Conservation (phyloP, 2,888 invertebrate genomes). For the Junonia oenone region DNA sequence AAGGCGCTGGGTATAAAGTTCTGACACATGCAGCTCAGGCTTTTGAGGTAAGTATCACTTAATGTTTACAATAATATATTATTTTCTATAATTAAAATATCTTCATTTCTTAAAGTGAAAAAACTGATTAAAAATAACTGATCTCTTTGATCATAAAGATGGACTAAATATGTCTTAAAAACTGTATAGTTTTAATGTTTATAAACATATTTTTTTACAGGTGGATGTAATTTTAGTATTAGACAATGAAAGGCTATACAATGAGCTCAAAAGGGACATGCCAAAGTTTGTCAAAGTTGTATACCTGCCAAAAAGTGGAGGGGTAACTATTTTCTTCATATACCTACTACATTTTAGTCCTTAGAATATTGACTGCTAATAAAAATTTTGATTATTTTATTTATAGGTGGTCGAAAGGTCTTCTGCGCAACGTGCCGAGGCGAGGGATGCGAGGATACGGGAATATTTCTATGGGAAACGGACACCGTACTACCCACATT, state of each 20-base stretch:
- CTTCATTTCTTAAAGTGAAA: no score
- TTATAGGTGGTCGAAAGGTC: constrained; percentile 91
- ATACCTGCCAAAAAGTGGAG: constrained; percentile 96
- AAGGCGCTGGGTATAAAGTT: constrained; percentile 92
- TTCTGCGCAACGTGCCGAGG: constrained; percentile 84
- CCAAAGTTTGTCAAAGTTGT: constrained; percentile 96
- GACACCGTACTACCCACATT: constrained; percentile 93
- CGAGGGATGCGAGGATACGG: constrained; percentile 88
- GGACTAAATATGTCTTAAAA: not conserved
- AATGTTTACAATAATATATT: no score
- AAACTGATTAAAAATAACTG: no score
- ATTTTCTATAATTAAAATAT: no score
- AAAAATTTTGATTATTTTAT: not conserved
- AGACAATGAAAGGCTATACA: constrained; percentile 97
- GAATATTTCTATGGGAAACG: constrained; percentile 97
- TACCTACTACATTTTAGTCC: no score
- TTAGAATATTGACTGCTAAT: no score
- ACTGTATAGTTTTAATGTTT: not conserved
- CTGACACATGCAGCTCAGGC: constrained; percentile 93
- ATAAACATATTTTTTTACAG: constrained; percentile 35
- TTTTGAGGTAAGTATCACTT: constrained; percentile 89
- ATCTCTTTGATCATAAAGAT: not conserved
- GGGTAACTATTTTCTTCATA: constrained; percentile 82
- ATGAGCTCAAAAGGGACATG: constrained; percentile 95
- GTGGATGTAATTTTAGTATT: constrained; percentile 96